Conservation (phyloP, 2,797 vertebrate genomes). For the Phataginus tetradactyla region DNA sequence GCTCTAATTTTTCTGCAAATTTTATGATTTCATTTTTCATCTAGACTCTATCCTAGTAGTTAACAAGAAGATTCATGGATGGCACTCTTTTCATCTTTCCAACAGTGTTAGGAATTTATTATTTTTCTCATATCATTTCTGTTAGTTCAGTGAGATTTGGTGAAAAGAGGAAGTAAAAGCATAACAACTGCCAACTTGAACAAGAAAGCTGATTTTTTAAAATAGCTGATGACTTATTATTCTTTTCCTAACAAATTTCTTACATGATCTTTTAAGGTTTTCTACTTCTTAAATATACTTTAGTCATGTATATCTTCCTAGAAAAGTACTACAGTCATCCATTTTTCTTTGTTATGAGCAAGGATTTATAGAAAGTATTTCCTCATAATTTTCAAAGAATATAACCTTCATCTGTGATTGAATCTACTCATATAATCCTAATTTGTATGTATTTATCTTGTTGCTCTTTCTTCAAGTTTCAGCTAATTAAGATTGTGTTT, state of each 20-base stretch:
- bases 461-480: conserved; percentile 14
- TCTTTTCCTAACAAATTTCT: neutral
- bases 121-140: neutral
- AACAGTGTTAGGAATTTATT: neutral
- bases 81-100: neutral
- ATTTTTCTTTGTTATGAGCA: neutral
- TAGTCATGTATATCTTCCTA: neutral
- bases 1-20: neutral
- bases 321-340: neutral
- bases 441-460: neutral
- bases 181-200: neutral
- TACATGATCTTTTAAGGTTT: neutral
- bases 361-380: neutral
- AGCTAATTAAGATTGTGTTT: neutral
- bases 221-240: neutral
- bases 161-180: neutral
- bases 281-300: conserved; percentile 16
- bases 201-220: neutral
- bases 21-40: neutral
- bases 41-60: conserved; percentile 26
- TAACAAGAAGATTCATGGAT: conserved; percentile 10
- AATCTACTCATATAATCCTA: neutral
- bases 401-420: neutral
- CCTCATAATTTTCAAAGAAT: neutral
- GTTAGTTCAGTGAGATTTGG: neutral